Evolutionary conservation across 1,140 invertebrate genomes (phyloP).

Genomic region (Campodea augens): DNA sequence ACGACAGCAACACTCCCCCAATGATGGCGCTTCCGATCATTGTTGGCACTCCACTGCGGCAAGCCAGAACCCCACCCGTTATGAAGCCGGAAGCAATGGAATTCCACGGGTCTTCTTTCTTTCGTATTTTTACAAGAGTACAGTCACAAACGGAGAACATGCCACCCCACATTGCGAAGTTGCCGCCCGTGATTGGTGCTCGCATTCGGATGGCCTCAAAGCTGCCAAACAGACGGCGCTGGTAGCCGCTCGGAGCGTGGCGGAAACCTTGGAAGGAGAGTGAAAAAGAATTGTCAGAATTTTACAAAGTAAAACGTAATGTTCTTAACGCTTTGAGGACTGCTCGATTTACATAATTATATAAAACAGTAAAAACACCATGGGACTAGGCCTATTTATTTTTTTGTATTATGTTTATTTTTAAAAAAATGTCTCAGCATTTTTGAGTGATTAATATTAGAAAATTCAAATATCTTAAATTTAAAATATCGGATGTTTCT

Average conservation of each 20-base stretch:
- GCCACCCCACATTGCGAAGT: conserved; percentile 86
- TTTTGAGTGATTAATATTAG: no score
- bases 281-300: no score
- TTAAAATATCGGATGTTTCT: no score
- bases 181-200: conserved; percentile 80
- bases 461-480: no score
- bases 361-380: no score
- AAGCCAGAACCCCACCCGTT: conserved; percentile 85
- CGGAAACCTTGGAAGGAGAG: no score
- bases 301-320: no score
- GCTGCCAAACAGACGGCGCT: conserved; percentile 50
- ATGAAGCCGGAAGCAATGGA: conserved; percentile 91
- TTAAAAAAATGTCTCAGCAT: no score
- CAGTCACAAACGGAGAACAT: conserved; percentile 97
- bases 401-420: no score
- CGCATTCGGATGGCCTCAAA: conserved; percentile 67
- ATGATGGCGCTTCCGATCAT: conserved; percentile 92
- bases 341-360: no score
- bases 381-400: no score
- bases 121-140: conserved; percentile 73
- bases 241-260: conserved; percentile 78
- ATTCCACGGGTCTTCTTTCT: conserved; percentile 98
- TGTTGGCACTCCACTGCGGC: conserved; percentile 72
- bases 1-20: conserved; percentile 77
- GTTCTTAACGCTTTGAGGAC: no score